Conservation (phyloP, 2,797 vertebrate genomes). For the Fistularia tabacaria region DNA sequence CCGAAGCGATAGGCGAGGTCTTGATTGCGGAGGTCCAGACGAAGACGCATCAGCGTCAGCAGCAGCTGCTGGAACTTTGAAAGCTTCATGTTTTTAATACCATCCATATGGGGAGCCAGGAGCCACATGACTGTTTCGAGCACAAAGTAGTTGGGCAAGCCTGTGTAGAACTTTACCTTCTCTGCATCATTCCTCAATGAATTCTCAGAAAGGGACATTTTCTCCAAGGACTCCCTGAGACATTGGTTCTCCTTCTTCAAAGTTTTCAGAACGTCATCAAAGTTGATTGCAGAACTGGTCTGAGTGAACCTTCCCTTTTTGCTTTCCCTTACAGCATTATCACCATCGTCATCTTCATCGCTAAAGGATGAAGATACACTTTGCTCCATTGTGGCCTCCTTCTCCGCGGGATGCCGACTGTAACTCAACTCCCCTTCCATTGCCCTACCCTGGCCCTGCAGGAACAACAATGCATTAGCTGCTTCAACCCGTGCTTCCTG, state of each 20-base stretch:
- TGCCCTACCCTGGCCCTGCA: conserved; percentile 72
- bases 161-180: conserved; percentile 77
- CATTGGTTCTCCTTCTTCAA: conserved; percentile 73
- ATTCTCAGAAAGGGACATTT: conserved; percentile 73
- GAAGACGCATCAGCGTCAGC: conserved; percentile 75
- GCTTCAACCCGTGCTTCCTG: conserved; percentile 78
- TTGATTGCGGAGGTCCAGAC: conserved; percentile 75
- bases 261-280: conserved; percentile 60
- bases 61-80: conserved; percentile 78
- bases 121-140: conserved; percentile 78
- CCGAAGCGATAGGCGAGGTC: conserved; percentile 79
- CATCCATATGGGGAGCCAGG: conserved; percentile 75
- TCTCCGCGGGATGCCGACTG: conserved; percentile 28
- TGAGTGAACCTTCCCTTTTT: conserved; percentile 51
- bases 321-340: conserved; percentile 43
- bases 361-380: conserved; percentile 59
- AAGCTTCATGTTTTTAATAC: conserved; percentile 65
- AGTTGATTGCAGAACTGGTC: conserved; percentile 37
- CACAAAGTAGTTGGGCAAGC: conserved; percentile 78
- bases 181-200: conserved; percentile 73
- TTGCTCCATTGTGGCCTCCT: conserved; percentile 36
- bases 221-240: conserved; percentile 73
- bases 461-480: conserved; percentile 74
- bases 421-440: conserved; percentile 27
- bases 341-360: conserved; percentile 49